These are phyloP conservation scores for Nephrotoma guestfalica DNA, from an alignment of 2,888 invertebrate genomes.

Conservation along the genomic window DNA sequence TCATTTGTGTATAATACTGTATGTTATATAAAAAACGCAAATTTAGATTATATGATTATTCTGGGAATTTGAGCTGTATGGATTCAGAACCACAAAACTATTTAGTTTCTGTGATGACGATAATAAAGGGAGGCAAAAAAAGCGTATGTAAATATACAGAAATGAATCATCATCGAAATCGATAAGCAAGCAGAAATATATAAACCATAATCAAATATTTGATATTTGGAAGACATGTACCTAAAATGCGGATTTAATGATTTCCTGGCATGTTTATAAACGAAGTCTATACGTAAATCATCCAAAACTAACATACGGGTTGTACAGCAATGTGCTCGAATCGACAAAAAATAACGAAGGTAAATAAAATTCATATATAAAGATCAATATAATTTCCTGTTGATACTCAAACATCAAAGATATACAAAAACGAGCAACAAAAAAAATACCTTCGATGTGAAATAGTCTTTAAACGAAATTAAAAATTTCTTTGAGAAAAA, in stretches of 20 bases:
- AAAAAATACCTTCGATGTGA: not conserved
- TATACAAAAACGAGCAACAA: not conserved
- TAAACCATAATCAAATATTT: not conserved
- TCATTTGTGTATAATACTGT: not conserved
- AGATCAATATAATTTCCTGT: not conserved
- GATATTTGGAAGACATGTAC: not conserved
- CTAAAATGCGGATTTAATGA: not conserved
- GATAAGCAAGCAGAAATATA: not conserved
- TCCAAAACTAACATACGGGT: not conserved
- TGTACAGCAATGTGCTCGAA: not conserved
- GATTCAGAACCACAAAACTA: not conserved
- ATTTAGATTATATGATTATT: not conserved
- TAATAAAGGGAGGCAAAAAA: not conserved
- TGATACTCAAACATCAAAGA: not conserved
- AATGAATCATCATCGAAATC: not conserved
- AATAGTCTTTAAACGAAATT: not conserved
- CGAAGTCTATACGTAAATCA: not conserved
- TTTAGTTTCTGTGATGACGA: not conserved
- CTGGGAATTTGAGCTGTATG: not conserved
- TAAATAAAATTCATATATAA: not conserved
- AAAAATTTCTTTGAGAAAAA: not conserved
- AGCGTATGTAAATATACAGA: not conserved
- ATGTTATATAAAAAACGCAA: not conserved
- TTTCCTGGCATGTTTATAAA: not conserved
- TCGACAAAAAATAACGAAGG: not conserved